These are phyloP conservation scores for Cottoperca gobio DNA, from an alignment of 2,797 vertebrate species.

Conservation along the genomic window DNA sequence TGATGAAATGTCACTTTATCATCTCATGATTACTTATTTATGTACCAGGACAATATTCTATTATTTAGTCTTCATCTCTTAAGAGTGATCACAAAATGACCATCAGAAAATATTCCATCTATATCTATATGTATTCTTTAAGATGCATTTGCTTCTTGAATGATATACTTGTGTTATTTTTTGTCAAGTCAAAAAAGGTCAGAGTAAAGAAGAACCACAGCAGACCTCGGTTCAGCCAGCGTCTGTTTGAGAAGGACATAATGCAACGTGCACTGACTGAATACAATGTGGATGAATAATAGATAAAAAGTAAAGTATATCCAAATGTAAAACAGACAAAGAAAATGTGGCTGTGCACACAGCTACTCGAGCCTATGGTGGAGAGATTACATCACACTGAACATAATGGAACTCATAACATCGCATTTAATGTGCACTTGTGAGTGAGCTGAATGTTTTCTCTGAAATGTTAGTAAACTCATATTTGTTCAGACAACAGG, in stretches of 20 bases:
- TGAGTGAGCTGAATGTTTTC: neutral
- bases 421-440: neutral
- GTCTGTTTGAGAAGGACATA: neutral
- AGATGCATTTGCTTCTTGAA: neutral
- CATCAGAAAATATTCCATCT: neutral
- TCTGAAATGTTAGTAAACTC: conserved; percentile 4
- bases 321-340: neutral
- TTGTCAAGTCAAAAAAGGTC: neutral
- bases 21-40: neutral
- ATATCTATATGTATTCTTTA: neutral
- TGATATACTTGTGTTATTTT: neutral
- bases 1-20: neutral
- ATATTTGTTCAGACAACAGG: conserved; percentile 26
- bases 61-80: neutral
- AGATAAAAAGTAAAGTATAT: neutral
- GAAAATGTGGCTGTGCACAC: neutral
- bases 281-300: neutral
- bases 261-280: neutral
- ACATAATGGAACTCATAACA: neutral
- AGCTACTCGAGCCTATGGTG: neutral
- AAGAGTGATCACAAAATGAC: neutral
- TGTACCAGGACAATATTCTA: neutral
- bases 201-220: neutral
- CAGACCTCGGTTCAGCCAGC: neutral
- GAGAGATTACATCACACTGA: neutral